phyloP scores from a whole-genome alignment of 2,113 vertebrate species.

The Marmota monax region DNA sequence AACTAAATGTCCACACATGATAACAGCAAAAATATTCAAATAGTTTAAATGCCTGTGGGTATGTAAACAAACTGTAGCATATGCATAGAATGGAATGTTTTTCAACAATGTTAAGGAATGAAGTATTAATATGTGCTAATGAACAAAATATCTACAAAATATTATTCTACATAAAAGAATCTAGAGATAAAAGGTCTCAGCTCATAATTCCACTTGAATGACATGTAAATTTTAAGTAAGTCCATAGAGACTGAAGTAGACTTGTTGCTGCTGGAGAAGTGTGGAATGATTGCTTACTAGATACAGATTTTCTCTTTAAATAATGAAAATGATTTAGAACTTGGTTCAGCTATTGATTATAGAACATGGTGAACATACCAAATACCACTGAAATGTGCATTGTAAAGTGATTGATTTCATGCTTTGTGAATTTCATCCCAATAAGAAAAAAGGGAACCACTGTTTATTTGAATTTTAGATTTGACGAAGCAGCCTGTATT shows the following conservation, averaged over 20 bases:
- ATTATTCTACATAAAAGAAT: neutral
- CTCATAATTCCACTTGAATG: neutral
- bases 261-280: neutral
- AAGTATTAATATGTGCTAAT: neutral
- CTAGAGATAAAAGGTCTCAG: neutral
- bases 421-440: neutral
- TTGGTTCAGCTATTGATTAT: neutral
- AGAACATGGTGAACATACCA: neutral
- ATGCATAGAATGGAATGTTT: neutral
- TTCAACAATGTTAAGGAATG: neutral
- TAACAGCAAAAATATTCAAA: neutral
- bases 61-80: neutral
- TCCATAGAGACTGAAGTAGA: neutral
- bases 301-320: neutral
- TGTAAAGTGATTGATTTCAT: slow-evolving; percentile 7
- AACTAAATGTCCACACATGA: neutral
- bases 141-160: neutral
- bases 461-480: slow-evolving; percentile 13
- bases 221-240: neutral
- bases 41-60: neutral
- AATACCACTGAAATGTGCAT: neutral
- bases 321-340: neutral
- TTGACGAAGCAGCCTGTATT: neutral
- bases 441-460: neutral
- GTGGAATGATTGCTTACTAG: neutral